Evolutionary conservation across 2,888 invertebrate species (phyloP), one percentile per base, ranked within the genome.

Genomic region (Acrocyrtus sp.): DNA sequence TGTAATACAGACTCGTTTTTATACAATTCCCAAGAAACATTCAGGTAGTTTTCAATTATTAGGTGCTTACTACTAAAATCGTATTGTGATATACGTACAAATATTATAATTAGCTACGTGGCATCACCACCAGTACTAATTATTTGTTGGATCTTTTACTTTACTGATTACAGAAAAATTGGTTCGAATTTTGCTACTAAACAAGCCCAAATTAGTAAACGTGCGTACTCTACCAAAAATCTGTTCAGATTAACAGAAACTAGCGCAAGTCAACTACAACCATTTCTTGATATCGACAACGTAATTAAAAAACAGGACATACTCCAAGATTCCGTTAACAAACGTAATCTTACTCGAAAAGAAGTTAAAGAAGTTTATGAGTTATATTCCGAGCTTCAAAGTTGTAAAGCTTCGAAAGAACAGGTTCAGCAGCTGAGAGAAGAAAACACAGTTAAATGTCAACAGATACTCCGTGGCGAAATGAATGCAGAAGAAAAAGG

Each of bases 281-380:
- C 75, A 10, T 73, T 60, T 24, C 51, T 77, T 24, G 80, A 80
- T 27, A 62, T 80, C 0, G 72, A 77, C n/a, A 56, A 72, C 53
- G 58, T 80, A 5, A 43, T 80, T n/a, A 45, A 58, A 43, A 73
- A 76, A 39, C 26, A 63, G 34, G 24, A 43, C 2, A 15, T 29
- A 2, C 57, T 77, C 43, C 74, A 76, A 57, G 72, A 72, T 2
- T 79, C 79, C 2, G 73, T 80, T 0, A 85, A 86, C 74, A 92
- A 91, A 84, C 87, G 94, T 58, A 90, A 90, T 83, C 90, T 94
- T 68, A 87, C 88, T 81, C 91, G 93, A 0, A 90, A 92, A 0
- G 21, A 72, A 21, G 58, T 69, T 0, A 51, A 57, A 8, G 53
- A 72, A 39, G 48, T 79, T 19, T 62, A 74, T 6, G 54, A 48